Conservation (phyloP, 1,140 invertebrate genomes). For the Varroa destructor region DNA sequence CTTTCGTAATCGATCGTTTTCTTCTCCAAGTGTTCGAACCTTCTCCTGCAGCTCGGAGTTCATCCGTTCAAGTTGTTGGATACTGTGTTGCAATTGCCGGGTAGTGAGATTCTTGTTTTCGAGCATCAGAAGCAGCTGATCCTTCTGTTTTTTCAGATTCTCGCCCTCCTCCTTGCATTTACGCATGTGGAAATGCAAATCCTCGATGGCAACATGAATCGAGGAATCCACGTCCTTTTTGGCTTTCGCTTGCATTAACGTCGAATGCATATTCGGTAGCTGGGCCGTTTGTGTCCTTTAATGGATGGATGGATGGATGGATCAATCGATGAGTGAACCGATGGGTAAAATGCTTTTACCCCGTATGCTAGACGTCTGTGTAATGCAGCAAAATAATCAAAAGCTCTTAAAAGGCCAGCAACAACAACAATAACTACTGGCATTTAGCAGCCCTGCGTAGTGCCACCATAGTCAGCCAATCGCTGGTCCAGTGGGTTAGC, state of each 20-base stretch:
- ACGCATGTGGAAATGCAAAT: slow-evolving; percentile 19
- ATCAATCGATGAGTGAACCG: too few relatives aligned
- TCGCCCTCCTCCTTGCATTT: slow-evolving; percentile 25
- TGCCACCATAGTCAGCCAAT: too few relatives aligned
- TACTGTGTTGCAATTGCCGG: slow-evolving; percentile 20
- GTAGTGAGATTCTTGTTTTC: slow-evolving; percentile 19
- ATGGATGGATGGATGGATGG: too few relatives aligned
- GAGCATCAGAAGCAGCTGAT: slow-evolving; percentile 22
- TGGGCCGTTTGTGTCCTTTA: neutral
- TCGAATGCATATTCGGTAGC: slow-evolving; percentile 8
- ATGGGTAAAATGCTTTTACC: too few relatives aligned
- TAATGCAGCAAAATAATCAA: too few relatives aligned
- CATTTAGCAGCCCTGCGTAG: too few relatives aligned
- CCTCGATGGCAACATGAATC: slow-evolving; percentile 15
- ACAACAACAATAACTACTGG: too few relatives aligned
- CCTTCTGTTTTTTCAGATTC: slow-evolving; percentile 12
- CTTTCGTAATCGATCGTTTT: slow-evolving; percentile 24
- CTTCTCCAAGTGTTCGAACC: slow-evolving; percentile 16
- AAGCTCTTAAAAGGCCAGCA: too few relatives aligned
- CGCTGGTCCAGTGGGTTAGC: too few relatives aligned
- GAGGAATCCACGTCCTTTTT: slow-evolving; percentile 23
- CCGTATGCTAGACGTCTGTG: too few relatives aligned
- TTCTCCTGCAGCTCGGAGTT: slow-evolving; percentile 26
- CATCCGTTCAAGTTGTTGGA: slow-evolving; percentile 26
- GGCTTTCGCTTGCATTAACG: slow-evolving; percentile 22